Evolutionary conservation across 2,113 vertebrate species (phyloP).

Genomic region (Tetrao urogallus): DNA sequence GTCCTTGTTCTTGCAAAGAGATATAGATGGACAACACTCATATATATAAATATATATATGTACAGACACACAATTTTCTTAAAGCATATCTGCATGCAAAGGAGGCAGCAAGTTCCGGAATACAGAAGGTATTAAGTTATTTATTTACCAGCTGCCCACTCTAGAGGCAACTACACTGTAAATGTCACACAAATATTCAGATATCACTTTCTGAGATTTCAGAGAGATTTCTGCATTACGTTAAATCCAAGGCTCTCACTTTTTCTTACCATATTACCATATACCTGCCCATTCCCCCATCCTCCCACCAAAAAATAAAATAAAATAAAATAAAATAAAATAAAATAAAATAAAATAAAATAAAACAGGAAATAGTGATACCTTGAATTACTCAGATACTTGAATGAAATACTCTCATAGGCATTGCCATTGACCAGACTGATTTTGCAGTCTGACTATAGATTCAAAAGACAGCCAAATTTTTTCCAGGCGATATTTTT

Average conservation of each 20-base stretch:
- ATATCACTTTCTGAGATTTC: neutral
- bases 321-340: no score
- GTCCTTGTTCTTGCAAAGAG: neutral
- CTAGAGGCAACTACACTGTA: rapidly evolving
- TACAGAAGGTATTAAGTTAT: neutral
- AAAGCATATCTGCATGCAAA: neutral
- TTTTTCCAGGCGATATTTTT: neutral
- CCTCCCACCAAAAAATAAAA: no score
- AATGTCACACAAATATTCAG: neutral
- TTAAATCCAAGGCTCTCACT: neutral
- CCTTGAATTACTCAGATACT: neutral
- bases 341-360: neutral
- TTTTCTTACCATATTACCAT: neutral
- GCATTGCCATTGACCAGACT: neutral
- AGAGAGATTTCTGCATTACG: neutral
- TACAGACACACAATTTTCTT: neutral
- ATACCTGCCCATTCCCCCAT: no score
- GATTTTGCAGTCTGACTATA: neutral
- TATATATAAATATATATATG: no score
- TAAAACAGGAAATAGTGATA: neutral
- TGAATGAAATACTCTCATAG: neutral
- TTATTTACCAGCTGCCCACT: neutral
- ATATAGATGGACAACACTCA: neutral
- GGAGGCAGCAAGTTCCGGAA: neutral
- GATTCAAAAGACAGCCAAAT: neutral